phyloP scores from a whole-genome alignment of 92 coral and sea anemone genomes.

The Parazoanthus darwini region DNA sequence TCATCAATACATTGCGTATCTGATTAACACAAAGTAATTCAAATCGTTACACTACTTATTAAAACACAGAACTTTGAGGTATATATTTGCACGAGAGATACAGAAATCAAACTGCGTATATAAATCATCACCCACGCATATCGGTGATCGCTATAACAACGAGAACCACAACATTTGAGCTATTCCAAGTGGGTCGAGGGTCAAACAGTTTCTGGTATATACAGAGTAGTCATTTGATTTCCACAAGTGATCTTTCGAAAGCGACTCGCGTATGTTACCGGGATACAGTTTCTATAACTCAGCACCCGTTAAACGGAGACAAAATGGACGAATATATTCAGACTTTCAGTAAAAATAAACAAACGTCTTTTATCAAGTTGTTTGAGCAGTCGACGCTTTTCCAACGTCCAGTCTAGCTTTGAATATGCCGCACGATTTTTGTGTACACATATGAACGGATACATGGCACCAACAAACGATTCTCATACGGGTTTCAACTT shows the following conservation, averaged over 20 bases:
- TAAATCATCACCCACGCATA: not conserved
- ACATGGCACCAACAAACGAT: not conserved
- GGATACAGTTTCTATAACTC: no score
- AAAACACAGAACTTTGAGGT: no score
- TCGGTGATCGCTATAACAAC: conserved; percentile 7
- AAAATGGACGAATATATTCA: no score
- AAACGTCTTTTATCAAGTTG: no score
- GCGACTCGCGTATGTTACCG: no score
- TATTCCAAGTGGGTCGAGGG: not conserved
- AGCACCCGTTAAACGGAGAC: no score
- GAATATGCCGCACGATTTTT: not conserved
- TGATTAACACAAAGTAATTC: no score
- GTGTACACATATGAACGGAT: not conserved
- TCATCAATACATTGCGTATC: no score
- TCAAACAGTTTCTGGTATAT: not conserved
- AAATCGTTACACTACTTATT: no score
- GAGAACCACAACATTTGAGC: not conserved
- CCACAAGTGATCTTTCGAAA: not conserved
- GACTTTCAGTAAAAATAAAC: no score
- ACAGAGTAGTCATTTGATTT: not conserved
- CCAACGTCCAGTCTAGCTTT: not conserved
- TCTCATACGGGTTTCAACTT: not conserved
- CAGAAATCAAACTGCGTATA: not conserved
- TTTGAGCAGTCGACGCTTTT: not conserved
- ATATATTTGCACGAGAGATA: not conserved